Evolutionary conservation across 2,113 vertebrate species (phyloP).

Genomic region (Acanthisitta chloris): DNA sequence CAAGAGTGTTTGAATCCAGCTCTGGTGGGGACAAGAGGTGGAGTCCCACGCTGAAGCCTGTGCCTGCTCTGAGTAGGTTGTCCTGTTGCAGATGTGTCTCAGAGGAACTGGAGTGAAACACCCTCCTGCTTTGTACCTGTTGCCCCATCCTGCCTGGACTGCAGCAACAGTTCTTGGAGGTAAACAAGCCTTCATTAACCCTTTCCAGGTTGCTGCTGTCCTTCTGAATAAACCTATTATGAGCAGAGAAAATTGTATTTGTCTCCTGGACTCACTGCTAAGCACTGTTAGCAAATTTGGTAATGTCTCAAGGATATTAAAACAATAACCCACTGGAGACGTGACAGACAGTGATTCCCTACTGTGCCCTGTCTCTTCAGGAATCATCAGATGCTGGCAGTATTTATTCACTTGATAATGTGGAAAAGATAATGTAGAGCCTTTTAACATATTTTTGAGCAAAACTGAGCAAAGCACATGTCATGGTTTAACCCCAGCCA

Average conservation of each 20-base stretch:
- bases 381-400: background rate
- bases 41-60: rapidly evolving
- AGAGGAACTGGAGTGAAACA: background rate
- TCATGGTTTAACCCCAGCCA: background rate
- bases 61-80: background rate
- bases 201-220: background rate
- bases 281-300: background rate
- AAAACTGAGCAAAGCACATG: background rate
- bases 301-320: background rate
- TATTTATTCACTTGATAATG: background rate
- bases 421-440: background rate
- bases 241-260: background rate
- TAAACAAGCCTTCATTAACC: background rate
- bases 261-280: background rate
- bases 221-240: background rate
- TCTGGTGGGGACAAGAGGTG: background rate
- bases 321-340: background rate
- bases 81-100: background rate
- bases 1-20: background rate
- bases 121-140: background rate
- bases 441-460: background rate
- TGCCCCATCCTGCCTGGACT: background rate
- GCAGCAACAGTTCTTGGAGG: background rate
- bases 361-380: background rate
- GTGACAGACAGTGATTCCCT: background rate